Conservation (phyloP, 2,888 invertebrate genomes). For the Calameuta filiformis region DNA sequence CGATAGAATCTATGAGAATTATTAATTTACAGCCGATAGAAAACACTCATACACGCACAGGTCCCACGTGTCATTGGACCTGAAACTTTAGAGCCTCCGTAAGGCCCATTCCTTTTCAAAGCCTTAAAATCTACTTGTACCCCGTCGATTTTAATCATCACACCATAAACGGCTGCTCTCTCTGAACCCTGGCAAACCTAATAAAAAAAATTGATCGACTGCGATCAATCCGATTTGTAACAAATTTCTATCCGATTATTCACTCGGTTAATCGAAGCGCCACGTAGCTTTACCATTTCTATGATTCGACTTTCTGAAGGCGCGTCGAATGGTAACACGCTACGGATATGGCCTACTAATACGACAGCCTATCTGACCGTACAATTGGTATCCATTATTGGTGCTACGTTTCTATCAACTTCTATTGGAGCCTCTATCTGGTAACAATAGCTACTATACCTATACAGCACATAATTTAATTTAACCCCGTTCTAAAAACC, state of each 20-base stretch:
- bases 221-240: not conserved
- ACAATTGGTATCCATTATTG: not conserved
- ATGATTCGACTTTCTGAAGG: constrained; percentile 23
- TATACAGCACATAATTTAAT: not conserved
- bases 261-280: not conserved
- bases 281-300: not conserved
- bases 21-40: constrained; percentile 53
- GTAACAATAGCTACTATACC: not conserved
- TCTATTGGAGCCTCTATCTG: not conserved
- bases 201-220: not conserved
- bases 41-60: not conserved
- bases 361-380: not conserved
- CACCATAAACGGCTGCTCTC: not conserved
- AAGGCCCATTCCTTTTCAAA: not conserved
- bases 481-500: not conserved
- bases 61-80: not conserved
- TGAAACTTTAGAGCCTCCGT: not conserved
- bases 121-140: not conserved
- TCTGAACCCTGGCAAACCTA: not conserved
- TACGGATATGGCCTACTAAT: constrained; percentile 26
- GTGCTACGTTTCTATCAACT: not conserved
- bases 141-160: not conserved
- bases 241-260: not conserved
- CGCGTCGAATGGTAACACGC: constrained; percentile 23
- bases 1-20: constrained; percentile 59